phyloP scores from a whole-genome alignment of 2,888 invertebrate species.

The Zygogramma bicolorata region DNA sequence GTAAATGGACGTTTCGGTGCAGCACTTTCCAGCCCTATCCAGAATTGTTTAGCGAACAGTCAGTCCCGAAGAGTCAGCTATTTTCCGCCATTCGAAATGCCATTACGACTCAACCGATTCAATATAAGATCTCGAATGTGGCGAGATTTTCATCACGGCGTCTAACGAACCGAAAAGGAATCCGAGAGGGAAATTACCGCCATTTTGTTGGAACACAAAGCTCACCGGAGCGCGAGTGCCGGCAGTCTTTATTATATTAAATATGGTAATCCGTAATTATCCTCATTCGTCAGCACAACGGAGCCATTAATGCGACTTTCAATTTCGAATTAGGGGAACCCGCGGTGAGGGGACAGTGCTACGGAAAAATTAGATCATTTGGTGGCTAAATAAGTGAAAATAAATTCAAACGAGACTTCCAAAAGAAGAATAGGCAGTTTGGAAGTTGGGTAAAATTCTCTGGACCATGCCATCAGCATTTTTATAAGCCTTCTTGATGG shows the following conservation, averaged over 20 bases:
- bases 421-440: no score
- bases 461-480: no score
- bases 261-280: constrained; percentile 63
- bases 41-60: constrained; percentile 40
- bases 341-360: neutral
- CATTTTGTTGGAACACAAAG: constrained; percentile 61
- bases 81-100: constrained; percentile 44
- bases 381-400: neutral
- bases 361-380: neutral
- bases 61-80: constrained; percentile 28
- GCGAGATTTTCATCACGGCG: constrained; percentile 57
- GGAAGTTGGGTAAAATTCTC: no score
- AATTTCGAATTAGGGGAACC: constrained; percentile 27
- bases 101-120: constrained; percentile 60
- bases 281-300: constrained; percentile 53
- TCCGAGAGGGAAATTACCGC: constrained; percentile 62
- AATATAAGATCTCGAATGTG: constrained; percentile 56
- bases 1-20: constrained; percentile 6
- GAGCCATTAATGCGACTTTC: constrained; percentile 44
- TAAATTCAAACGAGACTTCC: no score
- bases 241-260: constrained; percentile 62
- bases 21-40: constrained; percentile 30
- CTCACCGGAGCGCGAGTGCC: constrained; percentile 53
- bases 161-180: constrained; percentile 62
- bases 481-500: no score